Base-by-base conservation (phyloP, 1,140 invertebrate genomes). In the Parasteatoda tepidariorum region DNA sequence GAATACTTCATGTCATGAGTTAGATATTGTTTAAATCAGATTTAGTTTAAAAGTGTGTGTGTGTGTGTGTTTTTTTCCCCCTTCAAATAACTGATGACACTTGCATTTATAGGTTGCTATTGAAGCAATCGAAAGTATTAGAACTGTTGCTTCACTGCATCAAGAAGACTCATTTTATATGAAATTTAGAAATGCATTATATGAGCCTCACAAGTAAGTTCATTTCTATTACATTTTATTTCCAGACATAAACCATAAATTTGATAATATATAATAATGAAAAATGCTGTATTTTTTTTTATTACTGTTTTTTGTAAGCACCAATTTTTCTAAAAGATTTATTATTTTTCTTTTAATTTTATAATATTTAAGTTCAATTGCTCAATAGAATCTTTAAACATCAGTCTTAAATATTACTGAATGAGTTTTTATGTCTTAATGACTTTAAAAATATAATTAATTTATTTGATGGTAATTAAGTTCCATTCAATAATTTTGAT, bases 71-170 rank as follows among this genome's bases (percentile, higher is more conserved):
- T 48, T 48, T 48, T 48, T 48, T 6, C 38, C 9, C 38, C n/a
- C n/a, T n/a, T 48, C 38, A 48, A 48, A 48, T 48, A 4, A 48
- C 18, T 13, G 9, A 13, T 13, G 4, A 18, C 38, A 48, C 9
- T 13, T 48, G 4, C 9, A 48, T 48, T 48, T 41, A 34, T 59
- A 90, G 89, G 85, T 90, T 28, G 91, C 91, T 18, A 87, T 91
- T 24, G 91, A 92, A 86, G 88, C 89, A 7, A 90, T 92, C 57
- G 88, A 88, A 70, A 92, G 91, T 85, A 91, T 92, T 18, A 87
- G 91, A 57, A 92, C 91, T 22, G 91, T 92, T 2, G 90, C 90
- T 3, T 88, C 89, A 64, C 86, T 92, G 5, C 88, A 89, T 33
- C 88, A 88, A 79, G 90, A 92, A 86, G 78, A 86, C 15, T 86